Evolutionary conservation across 2,888 invertebrate species (phyloP).

Genomic region (Ypsolopha scabrella): DNA sequence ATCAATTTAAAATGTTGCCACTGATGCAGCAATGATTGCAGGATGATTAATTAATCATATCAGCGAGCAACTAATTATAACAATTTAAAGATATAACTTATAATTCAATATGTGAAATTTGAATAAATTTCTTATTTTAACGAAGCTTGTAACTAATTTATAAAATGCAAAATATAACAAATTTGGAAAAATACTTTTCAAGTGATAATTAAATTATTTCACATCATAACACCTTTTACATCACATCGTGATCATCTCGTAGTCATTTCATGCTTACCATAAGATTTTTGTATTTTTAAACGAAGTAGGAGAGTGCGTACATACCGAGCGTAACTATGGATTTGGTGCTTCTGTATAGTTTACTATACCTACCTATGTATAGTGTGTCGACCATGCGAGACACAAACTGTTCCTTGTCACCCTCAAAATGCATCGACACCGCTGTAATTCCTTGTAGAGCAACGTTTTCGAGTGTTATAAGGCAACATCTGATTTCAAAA

Average conservation of each 20-base stretch:
- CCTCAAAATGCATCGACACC: too few species aligned
- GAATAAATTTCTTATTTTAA: slow-evolving; percentile 1
- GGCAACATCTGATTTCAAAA: too few species aligned
- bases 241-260: slow-evolving; percentile 57
- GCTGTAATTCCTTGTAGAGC: too few species aligned
- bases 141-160: slow-evolving; percentile 37
- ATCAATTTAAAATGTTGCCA: not conserved
- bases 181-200: slow-evolving; percentile 66
- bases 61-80: slow-evolving; percentile 14
- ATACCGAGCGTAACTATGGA: not conserved
- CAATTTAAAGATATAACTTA: slow-evolving; percentile 32
- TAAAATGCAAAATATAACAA: slow-evolving; percentile 54
- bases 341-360: not conserved
- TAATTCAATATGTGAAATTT: slow-evolving; percentile 43
- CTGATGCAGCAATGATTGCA: not conserved
- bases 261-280: slow-evolving; percentile 31
- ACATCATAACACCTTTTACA: slow-evolving; percentile 63
- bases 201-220: slow-evolving; percentile 58
- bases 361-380: not conserved
- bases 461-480: too few species aligned
- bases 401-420: too few species aligned
- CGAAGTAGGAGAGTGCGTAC: not conserved
- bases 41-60: not conserved
- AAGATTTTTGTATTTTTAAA: slow-evolving; percentile 5
- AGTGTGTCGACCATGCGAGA: too few species aligned